Conservation (phyloP, 2,797 vertebrate species). For the Leptoclinus maculatus region DNA sequence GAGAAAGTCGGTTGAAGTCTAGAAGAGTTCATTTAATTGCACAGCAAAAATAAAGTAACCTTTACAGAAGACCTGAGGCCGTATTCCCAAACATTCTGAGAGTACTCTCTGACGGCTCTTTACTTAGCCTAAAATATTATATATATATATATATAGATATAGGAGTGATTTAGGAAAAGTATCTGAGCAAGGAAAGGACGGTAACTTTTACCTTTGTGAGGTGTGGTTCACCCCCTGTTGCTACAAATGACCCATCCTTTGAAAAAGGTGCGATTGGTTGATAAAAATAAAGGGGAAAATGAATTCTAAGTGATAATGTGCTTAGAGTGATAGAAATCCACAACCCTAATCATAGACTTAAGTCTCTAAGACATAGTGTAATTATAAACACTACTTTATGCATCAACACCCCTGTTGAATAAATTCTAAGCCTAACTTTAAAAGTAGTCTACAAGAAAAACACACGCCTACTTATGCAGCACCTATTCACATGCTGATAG, state of each 20-base stretch:
- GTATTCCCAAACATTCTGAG: background rate
- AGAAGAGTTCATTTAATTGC: conserved; percentile 15
- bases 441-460: background rate
- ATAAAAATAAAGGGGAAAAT: background rate
- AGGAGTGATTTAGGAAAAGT: background rate
- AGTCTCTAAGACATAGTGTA: too few relatives aligned
- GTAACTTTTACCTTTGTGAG: too few relatives aligned
- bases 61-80: background rate
- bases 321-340: too few relatives aligned
- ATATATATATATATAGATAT: too few relatives aligned
- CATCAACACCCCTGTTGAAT: background rate
- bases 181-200: background rate
- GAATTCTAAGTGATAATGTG: too few relatives aligned
- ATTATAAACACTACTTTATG: background rate
- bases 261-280: background rate
- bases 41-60: background rate
- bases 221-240: too few relatives aligned
- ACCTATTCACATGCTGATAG: background rate
- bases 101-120: background rate
- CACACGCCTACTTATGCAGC: too few relatives aligned
- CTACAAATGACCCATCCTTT: background rate
- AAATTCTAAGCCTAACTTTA: background rate
- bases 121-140: background rate
- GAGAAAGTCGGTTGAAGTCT: background rate
- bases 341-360: background rate